A percentile compares a stretch with the other conserved stretches of the same genome.
Evolutionary conservation across 2,113 vertebrate species (phyloP).

Genomic region (Atherinomorus stipes): DNA sequence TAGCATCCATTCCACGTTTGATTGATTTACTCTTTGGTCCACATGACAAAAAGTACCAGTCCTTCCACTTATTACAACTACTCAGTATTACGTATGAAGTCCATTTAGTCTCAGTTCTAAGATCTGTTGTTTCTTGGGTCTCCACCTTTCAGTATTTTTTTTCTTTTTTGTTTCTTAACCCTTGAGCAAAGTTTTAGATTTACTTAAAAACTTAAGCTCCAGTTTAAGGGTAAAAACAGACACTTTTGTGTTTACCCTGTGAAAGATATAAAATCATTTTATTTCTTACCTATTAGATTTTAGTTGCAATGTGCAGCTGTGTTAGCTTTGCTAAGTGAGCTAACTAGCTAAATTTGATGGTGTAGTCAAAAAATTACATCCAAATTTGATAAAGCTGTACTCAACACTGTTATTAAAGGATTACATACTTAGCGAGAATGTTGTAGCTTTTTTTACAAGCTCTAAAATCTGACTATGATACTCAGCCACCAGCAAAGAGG

Average conservation of each 20-base stretch:
- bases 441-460: neutral
- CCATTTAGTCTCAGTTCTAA: conserved; percentile 22
- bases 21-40: conserved; percentile 9
- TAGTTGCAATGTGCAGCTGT: neutral
- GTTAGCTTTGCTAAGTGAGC: neutral
- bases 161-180: neutral
- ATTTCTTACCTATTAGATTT: neutral
- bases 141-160: neutral
- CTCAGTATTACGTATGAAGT: neutral
- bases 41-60: neutral
- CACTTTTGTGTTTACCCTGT: no score
- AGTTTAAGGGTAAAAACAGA: conserved; percentile 1
- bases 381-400: no score
- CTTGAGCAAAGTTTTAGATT: neutral
- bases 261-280: neutral
- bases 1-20: conserved; percentile 1
- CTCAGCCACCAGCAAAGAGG: neutral
- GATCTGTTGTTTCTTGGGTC: conserved; percentile 1
- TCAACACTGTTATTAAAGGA: no score
- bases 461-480: neutral
- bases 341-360: no score
- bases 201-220: neutral
- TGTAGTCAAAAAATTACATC: no score
- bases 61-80: neutral
- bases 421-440: no score